Evolutionary conservation across 2,888 invertebrate genomes (phyloP).

Genomic region (Cyclophora albipunctata): DNA sequence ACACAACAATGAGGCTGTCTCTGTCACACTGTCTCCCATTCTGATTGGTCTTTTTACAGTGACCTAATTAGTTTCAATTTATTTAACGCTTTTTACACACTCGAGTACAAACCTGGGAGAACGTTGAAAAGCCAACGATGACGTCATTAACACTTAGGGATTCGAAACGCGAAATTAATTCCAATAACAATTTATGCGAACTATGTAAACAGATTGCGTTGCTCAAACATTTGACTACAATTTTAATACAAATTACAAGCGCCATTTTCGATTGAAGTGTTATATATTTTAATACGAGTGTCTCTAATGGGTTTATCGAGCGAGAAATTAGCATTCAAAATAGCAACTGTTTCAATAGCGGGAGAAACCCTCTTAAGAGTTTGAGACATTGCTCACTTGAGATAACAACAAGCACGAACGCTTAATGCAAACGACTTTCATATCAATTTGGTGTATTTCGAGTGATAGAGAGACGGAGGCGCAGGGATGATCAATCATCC

Average conservation of each 20-base stretch:
- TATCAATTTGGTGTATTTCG: constrained; percentile 19
- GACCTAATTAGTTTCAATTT: no score
- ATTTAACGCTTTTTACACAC: no score
- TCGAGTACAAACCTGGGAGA: no score
- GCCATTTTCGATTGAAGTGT: constrained; percentile 22
- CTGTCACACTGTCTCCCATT: no score
- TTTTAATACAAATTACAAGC: constrained; percentile 13
- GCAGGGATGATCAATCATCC: constrained; percentile 2
- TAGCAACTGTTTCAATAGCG: constrained; percentile 30
- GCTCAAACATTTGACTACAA: constrained; percentile 14
- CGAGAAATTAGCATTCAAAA: constrained; percentile 32
- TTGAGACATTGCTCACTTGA: constrained; percentile 27
- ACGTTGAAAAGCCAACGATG: no score
- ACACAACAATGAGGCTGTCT: no score
- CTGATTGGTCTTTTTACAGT: no score
- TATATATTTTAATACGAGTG: constrained; percentile 27
- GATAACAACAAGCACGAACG: constrained; percentile 35
- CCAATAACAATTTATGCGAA: no score
- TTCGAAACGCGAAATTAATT: no score
- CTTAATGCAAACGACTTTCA: constrained; percentile 28
- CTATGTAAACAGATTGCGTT: constrained; percentile 7
- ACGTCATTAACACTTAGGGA: no score
- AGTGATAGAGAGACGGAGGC: constrained; percentile 3
- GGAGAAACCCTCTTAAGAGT: constrained; percentile 26
- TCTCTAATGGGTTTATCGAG: constrained; percentile 27